Evolutionary conservation across 2,113 vertebrate genomes (phyloP).

Genomic region (Catharus minimus): DNA sequence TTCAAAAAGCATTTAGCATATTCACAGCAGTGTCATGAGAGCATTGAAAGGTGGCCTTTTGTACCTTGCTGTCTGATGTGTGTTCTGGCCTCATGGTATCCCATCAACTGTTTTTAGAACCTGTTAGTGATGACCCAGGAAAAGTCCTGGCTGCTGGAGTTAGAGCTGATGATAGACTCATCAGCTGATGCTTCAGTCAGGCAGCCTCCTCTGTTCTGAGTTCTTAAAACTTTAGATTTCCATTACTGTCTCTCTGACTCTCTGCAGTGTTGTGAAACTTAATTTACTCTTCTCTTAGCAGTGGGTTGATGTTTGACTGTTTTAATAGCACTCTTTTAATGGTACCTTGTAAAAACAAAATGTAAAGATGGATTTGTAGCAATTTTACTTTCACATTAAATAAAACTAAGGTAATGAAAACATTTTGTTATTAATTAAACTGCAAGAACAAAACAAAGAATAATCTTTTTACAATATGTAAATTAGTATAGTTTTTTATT

Average conservation of each 20-base stretch:
- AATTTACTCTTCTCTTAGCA: neutral
- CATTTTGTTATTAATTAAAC: neutral
- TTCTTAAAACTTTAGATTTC: neutral
- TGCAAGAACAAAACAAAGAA: neutral
- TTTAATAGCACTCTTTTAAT: neutral
- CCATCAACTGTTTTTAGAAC: neutral
- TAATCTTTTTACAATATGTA: neutral
- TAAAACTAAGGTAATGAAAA: neutral
- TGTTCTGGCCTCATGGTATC: neutral
- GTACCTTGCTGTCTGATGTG: neutral
- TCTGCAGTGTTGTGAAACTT: neutral
- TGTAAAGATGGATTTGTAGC: neutral
- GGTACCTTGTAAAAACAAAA: neutral
- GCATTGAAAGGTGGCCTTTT: neutral
- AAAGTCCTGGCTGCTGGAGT: neutral
- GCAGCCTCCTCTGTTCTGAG: neutral
- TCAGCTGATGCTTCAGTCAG: neutral
- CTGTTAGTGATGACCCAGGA: neutral
- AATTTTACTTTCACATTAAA: neutral
- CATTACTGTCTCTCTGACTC: neutral
- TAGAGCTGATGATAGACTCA: neutral
- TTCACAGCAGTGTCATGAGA: neutral
- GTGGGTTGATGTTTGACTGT: neutral
- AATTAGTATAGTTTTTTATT: neutral
- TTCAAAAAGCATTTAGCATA: neutral